A percentile compares a stretch with the other conserved stretches of the same genome.
These are phyloP conservation scores for Monopis laevigella DNA, from an alignment of 2,888 invertebrate species.

Conservation along the genomic window DNA sequence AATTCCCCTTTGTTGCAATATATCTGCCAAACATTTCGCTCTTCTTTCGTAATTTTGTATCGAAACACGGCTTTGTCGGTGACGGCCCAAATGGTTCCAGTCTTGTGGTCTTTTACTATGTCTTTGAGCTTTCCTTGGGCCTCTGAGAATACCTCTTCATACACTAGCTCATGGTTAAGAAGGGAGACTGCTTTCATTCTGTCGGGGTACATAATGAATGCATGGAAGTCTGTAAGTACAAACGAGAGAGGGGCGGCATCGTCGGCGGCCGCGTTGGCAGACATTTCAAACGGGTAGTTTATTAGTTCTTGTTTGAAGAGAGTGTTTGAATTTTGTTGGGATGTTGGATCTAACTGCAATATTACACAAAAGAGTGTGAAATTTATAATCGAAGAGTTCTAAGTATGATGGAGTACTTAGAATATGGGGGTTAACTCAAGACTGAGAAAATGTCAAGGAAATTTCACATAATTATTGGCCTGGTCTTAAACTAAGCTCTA, in stretches of 20 bases:
- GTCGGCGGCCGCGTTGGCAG: conserved; percentile 43
- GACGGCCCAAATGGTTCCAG: conserved; percentile 85
- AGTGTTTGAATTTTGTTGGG: conserved; percentile 56
- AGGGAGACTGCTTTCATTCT: conserved; percentile 86
- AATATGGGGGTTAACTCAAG: too few species aligned
- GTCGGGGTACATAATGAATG: conserved; percentile 83
- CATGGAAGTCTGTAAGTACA: conserved; percentile 91
- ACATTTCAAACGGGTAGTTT: conserved; percentile 38
- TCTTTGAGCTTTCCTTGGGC: conserved; percentile 81
- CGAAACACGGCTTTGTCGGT: conserved; percentile 87
- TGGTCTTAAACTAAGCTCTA: too few species aligned
- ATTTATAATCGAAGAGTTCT: too few species aligned
- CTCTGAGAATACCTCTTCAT: conserved; percentile 81
- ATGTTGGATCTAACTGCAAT: conserved; percentile 57
- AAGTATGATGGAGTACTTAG: too few species aligned
- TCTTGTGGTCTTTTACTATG: conserved; percentile 81
- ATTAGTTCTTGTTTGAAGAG: conserved; percentile 55
- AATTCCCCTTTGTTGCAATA: conserved; percentile 88
- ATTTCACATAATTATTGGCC: too few species aligned
- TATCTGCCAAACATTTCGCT: conserved; percentile 88
- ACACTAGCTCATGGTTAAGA: conserved; percentile 85
- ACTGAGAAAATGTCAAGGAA: too few species aligned
- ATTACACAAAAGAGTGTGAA: too few species aligned
- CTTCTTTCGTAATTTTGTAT: conserved; percentile 85
- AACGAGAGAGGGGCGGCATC: conserved; percentile 73